Base-by-base conservation (phyloP, 2,888 invertebrate species). In the Cotesia congregata region DNA sequence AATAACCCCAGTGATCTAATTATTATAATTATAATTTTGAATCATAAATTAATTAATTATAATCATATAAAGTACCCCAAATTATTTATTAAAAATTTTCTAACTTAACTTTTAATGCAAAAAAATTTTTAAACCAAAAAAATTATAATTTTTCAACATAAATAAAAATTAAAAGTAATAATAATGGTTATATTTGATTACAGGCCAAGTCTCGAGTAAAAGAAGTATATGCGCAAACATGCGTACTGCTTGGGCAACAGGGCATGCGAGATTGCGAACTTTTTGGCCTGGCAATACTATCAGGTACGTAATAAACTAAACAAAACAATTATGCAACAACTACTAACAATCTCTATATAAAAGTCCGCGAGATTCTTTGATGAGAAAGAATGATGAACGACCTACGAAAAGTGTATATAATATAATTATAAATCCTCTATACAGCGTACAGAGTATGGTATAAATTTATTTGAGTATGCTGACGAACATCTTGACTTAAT, bases 191-290 rank as follows among this genome's bases (percentile, higher is more conserved):
- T 88, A 88, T 89, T 89, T 30, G 30, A 86, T 92, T 93, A 83
- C 93, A 96, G 93, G 94, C 94, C 88, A 96, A 96, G 91, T 94
- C 95, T 83, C 93, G 94, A 90, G 95, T 95, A 88, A 94, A 94
- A 88, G 95, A 96, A 90, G 93, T 96, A 83, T 95, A 95, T 89
- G 92, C 93, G 84, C 93, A 95, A 90, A 94, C 95, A 91, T 94
- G 94, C 90, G 92, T 93, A 80, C 94, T 96, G 91, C 93, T 96
- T 86, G 93, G 94, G 87, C 93, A 95, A 88, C 93, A 94, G 91
- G 95, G 95, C 90, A 94, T 96, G 93, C 93, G 93, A 90, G 96
- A 96, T 90, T 94, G 94, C 87, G 95, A 96, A 88, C 93, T 96
- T 86, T 96, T 96, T 91, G 96, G 96, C 87, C 91, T 97, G 89